phyloP scores from a whole-genome alignment of 2,797 vertebrate species.

The Gambelia wislizenii region DNA sequence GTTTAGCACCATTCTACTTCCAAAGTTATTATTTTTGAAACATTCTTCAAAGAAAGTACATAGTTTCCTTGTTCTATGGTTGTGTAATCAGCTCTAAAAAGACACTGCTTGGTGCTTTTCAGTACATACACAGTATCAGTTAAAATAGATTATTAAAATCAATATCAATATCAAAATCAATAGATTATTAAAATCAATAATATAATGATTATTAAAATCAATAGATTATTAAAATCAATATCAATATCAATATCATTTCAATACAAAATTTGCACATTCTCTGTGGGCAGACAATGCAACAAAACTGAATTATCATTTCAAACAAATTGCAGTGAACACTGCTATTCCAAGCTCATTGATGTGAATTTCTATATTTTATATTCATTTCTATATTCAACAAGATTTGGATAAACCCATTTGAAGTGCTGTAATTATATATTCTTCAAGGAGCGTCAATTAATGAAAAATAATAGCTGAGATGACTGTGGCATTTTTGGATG shows the following conservation, averaged over 20 bases:
- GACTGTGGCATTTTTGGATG: constrained; percentile 5
- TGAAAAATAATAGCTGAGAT: constrained; percentile 28
- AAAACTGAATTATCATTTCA: neutral
- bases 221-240: neutral
- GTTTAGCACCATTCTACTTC: constrained; percentile 26
- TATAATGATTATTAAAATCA: no score
- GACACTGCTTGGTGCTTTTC: neutral
- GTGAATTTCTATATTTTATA: neutral
- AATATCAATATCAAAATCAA: neutral
- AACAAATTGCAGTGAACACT: neutral
- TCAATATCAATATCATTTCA: neutral
- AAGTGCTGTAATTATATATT: constrained; percentile 51
- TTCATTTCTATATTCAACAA: neutral
- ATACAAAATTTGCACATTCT: neutral
- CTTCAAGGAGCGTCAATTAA: constrained; percentile 39
- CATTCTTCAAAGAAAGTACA: neutral
- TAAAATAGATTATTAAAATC: neutral
- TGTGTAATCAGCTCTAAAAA: neutral
- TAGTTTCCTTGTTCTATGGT: neutral
- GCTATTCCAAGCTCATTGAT: neutral
- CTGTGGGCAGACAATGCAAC: neutral
- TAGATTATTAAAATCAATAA: neutral
- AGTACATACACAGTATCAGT: neutral
- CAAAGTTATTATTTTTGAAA: neutral
- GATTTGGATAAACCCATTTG: constrained; percentile 13